A percentile compares a stretch with the other conserved stretches of the same genome.
Conservation (phyloP, 2,113 vertebrate species). For the Alectura lathami region DNA sequence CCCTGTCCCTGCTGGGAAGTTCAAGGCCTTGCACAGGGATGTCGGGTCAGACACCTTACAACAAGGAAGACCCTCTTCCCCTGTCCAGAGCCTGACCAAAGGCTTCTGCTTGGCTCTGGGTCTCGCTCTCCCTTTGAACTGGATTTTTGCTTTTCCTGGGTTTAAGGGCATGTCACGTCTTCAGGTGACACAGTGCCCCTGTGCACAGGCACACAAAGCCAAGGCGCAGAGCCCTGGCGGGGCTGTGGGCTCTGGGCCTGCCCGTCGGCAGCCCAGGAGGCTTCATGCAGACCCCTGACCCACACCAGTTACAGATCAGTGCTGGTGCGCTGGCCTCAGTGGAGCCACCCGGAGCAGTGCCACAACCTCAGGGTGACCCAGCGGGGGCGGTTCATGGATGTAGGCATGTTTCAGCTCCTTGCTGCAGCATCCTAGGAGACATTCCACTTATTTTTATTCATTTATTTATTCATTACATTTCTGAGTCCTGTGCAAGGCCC, state of each 20-base stretch:
- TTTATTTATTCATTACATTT: not conserved
- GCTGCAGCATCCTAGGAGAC: not conserved
- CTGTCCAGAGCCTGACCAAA: not conserved
- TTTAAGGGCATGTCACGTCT: too few species aligned
- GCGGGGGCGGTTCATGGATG: accelerated
- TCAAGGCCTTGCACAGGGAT: not conserved
- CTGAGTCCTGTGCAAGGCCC: not conserved
- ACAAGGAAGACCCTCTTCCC: not conserved
- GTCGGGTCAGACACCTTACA: not conserved
- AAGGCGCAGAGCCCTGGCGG: too few species aligned
- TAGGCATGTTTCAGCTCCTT: not conserved
- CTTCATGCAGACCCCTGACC: not conserved
- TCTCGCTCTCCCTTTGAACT: accelerated
- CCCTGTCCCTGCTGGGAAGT: not conserved
- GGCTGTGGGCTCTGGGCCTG: accelerated
- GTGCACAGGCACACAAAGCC: not conserved
- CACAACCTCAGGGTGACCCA: accelerated
- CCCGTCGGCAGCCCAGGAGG: not conserved
- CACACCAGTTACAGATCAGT: accelerated
- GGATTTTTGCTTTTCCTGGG: not conserved
- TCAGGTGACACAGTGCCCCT: not conserved
- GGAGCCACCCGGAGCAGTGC: not conserved
- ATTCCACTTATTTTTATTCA: too few species aligned
- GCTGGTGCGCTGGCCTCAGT: accelerated
- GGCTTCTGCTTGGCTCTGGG: not conserved